Evolutionary conservation across 2,113 vertebrate genomes (phyloP), one percentile per base, ranked within the genome.

Genomic region (Gallinago jamesoni): DNA sequence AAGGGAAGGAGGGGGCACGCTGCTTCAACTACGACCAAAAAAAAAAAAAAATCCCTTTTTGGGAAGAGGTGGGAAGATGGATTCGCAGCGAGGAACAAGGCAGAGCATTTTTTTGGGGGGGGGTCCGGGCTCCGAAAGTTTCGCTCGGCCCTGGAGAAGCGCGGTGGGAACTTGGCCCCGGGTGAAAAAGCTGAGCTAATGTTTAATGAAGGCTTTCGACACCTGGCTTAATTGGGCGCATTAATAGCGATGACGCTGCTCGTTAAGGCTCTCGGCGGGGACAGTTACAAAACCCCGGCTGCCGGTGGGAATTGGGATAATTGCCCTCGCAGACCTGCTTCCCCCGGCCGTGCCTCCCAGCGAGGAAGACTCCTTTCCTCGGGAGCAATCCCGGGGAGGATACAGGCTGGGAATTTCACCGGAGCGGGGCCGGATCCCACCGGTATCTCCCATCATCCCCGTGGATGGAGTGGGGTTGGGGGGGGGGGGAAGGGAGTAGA

Each of bases 181-280:
- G 30, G 92, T 69, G 66, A 63, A 77, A 67, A 93, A 84, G 60
- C 64, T 89, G 89, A 95, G 93, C 93, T 96, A 95, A 89, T 94
- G 28, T 94, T 94, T 95, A 94, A 89, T 94, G 89, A 92, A 92
- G 30, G 73, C 86, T 97, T 95, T 95, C 93, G 68, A 91, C 96
- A 94, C 78, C 93, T 67, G 87, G 60, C 31, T 70, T 92, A 89
- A 94, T 95, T 43, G 0, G 30, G 74, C 84, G 95, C 52, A 67
- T 94, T 96, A 92, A 92, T 81, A 62, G 84, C 76, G 7, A 31
- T 35, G 93, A 88, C 64, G 22, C 63, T 1, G 21, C 31, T 90
- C 91, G 81, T 96, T 92, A 95, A 67, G 2, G 6, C 89, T 92
- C 89, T 92, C 63, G 84, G 86, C 80, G 75, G 84, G 79, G 66